These are phyloP conservation scores for Tinea pellionella DNA, from an alignment of 2,888 invertebrate species.

Conservation along the genomic window DNA sequence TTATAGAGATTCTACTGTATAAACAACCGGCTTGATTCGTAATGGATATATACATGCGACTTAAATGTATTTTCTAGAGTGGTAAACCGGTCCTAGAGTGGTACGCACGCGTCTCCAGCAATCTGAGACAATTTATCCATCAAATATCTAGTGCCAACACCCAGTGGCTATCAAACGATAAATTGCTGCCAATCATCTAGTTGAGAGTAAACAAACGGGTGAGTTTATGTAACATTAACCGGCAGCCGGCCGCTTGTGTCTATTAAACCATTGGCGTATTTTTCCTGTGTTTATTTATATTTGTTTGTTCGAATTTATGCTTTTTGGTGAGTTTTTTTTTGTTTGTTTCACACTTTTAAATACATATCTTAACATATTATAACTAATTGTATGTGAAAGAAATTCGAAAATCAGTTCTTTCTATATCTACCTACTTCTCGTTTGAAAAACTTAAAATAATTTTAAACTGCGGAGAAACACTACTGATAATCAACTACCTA, in stretches of 20 bases:
- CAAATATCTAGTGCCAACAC: background rate
- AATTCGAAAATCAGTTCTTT: too few species aligned
- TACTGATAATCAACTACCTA: too few species aligned
- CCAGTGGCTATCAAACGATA: constrained; percentile 23
- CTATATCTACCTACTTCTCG: too few species aligned
- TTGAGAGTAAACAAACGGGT: constrained; percentile 66
- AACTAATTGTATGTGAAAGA: too few species aligned
- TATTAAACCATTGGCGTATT: background rate
- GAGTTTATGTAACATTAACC: constrained; percentile 25
- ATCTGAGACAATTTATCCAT: background rate
- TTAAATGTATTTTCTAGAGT: background rate
- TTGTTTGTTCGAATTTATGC: background rate
- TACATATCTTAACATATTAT: too few species aligned
- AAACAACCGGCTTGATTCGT: background rate
- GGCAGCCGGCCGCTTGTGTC: background rate
- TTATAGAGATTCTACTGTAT: background rate
- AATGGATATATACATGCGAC: background rate
- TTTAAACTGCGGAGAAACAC: too few species aligned
- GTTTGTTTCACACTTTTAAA: background rate
- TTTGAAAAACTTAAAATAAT: too few species aligned
- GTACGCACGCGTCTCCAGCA: constrained; percentile 4
- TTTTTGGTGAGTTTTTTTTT: background rate
- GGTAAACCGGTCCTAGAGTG: background rate
- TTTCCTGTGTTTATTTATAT: constrained; percentile 3
- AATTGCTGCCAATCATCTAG: constrained; percentile 64